Evolutionary conservation across 2,113 vertebrate genomes (phyloP).

Genomic region (Ploceus nigricollis): DNA sequence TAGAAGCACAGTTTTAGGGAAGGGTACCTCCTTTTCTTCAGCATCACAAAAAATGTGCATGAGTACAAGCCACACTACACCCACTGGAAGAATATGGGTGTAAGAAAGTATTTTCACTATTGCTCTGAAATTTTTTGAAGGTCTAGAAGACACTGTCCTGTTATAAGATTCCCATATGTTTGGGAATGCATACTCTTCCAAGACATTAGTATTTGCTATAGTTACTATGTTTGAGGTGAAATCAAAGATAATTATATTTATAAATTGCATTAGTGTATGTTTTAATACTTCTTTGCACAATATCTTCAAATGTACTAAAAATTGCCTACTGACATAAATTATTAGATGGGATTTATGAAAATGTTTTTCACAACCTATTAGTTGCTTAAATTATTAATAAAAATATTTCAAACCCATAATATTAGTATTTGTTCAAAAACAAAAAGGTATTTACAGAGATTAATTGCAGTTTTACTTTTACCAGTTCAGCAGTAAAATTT

Average conservation of each 20-base stretch:
- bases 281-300: neutral
- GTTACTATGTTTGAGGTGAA: neutral
- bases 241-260: neutral
- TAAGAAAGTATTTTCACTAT: neutral
- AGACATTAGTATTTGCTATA: neutral
- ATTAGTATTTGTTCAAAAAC: neutral
- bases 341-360: neutral
- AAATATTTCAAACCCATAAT: neutral
- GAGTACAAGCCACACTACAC: neutral
- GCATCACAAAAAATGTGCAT: neutral
- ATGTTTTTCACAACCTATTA: neutral
- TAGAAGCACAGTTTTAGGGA: neutral
- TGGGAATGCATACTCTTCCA: neutral
- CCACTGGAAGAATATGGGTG: neutral
- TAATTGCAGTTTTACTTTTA: neutral
- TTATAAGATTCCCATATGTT: neutral
- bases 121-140: neutral
- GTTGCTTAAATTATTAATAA: neutral
- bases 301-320: neutral
- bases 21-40: neutral
- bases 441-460: neutral
- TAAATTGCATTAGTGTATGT: neutral
- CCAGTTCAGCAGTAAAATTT: neutral
- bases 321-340: accelerated
- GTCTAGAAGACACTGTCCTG: neutral